These are phyloP conservation scores for Sarcoramphus papa DNA, from an alignment of 2,797 vertebrate genomes.

Conservation along the genomic window DNA sequence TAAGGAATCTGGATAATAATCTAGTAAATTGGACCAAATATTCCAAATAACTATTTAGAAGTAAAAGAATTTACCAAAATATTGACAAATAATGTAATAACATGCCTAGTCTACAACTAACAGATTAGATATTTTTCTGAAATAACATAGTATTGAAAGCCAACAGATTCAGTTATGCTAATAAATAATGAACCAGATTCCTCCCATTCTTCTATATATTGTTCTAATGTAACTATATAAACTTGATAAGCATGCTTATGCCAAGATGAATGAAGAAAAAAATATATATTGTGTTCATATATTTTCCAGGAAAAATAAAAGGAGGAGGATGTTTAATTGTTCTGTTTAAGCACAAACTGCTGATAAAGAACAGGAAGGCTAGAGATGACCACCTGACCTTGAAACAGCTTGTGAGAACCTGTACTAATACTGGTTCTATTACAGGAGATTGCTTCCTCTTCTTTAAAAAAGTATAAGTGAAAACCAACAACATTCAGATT, in stretches of 20 bases:
- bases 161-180: background rate
- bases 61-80: background rate
- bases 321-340: background rate
- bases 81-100: background rate
- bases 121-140: background rate
- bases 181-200: background rate
- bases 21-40: background rate
- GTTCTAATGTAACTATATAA: background rate
- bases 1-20: background rate
- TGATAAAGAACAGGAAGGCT: background rate
- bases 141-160: background rate
- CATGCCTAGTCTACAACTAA: background rate
- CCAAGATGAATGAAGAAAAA: background rate
- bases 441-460: background rate
- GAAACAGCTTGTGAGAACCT: background rate
- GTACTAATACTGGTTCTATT: background rate
- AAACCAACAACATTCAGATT: conserved; percentile 9
- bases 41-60: background rate
- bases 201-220: background rate
- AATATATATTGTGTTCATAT: no score
- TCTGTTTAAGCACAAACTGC: background rate
- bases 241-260: background rate
- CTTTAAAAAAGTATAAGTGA: background rate
- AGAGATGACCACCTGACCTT: background rate
- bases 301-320: background rate